Evolutionary conservation across 2,888 invertebrate genomes (phyloP).

Genomic region (Ptilodon capucinus): DNA sequence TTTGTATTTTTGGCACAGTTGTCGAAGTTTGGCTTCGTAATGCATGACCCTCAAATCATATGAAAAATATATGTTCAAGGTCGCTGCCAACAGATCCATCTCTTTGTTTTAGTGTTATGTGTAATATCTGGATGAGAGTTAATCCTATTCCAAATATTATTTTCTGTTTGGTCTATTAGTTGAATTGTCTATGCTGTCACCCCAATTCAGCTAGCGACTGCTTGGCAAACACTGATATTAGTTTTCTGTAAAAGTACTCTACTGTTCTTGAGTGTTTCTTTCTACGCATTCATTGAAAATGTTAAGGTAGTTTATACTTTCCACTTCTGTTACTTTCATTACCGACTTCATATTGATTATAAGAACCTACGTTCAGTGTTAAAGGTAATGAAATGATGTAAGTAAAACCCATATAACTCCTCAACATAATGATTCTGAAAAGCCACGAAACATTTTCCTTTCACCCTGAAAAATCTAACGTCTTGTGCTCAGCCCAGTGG

Average conservation of each 20-base stretch:
- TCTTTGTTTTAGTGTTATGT: conserved; percentile 7
- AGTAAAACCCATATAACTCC: too few species aligned
- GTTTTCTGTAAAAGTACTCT: conserved; percentile 63
- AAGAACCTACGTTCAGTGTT: too few species aligned
- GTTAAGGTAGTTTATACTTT: too few species aligned
- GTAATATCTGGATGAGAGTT: conserved; percentile 15
- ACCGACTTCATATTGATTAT: too few species aligned
- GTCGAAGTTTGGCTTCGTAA: not conserved
- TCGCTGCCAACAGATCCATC: conserved; percentile 4
- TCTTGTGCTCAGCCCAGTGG: conserved; percentile 62
- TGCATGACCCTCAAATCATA: not conserved
- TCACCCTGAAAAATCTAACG: conserved; percentile 56
- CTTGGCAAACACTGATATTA: conserved; percentile 78
- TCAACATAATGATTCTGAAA: conserved; percentile 5
- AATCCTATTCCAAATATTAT: conserved; percentile 24
- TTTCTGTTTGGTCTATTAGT: conserved; percentile 39
- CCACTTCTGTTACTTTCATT: too few species aligned
- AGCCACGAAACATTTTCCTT: conserved; percentile 45
- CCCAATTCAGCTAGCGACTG: conserved; percentile 72
- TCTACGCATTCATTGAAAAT: too few species aligned
- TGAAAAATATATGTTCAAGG: not conserved
- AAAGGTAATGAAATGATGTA: too few species aligned
- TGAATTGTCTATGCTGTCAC: conserved; percentile 56
- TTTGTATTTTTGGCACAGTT: not conserved
- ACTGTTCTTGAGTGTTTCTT: conserved; percentile 69